Conservation (phyloP, 2,888 invertebrate genomes). For the Acrocera orbiculus region DNA sequence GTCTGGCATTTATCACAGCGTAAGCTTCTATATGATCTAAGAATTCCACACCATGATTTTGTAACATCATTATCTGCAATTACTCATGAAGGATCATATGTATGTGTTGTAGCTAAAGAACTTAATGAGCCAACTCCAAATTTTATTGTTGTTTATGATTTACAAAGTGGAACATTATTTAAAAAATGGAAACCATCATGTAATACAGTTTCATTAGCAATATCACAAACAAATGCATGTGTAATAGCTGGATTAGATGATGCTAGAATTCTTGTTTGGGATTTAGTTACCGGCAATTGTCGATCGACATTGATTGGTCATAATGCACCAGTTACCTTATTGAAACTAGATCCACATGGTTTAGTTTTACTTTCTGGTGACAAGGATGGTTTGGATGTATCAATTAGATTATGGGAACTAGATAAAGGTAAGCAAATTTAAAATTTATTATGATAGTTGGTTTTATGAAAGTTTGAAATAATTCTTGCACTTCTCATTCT, state of each 20-base stretch:
- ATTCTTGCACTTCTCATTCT: too few species aligned
- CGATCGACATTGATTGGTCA: conserved; percentile 61
- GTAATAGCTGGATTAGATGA: conserved; percentile 72
- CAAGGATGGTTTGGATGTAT: conserved; percentile 49
- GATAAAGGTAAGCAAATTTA: conserved; percentile 40
- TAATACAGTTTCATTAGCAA: conserved; percentile 68
- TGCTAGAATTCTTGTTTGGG: conserved; percentile 69
- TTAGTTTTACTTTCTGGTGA: conserved; percentile 58
- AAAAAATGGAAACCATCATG: conserved; percentile 82
- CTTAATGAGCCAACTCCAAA: conserved; percentile 64
- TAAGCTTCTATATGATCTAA: conserved; percentile 68
- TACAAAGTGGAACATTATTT: conserved; percentile 76
- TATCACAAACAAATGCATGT: conserved; percentile 65
- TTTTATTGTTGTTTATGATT: conserved; percentile 79
- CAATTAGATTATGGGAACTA: conserved; percentile 66
- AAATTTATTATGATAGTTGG: background rate
- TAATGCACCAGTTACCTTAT: conserved; percentile 54
- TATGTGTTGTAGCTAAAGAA: conserved; percentile 51
- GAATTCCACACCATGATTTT: conserved; percentile 81
- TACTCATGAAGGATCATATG: conserved; percentile 64
- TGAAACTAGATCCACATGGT: conserved; percentile 56
- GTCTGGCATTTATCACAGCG: conserved; percentile 77
- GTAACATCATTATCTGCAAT: conserved; percentile 68
- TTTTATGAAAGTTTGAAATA: too few species aligned
- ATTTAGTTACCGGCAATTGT: conserved; percentile 68